Conservation (phyloP, 2,888 invertebrate species). For the Notodonta ziczac region DNA sequence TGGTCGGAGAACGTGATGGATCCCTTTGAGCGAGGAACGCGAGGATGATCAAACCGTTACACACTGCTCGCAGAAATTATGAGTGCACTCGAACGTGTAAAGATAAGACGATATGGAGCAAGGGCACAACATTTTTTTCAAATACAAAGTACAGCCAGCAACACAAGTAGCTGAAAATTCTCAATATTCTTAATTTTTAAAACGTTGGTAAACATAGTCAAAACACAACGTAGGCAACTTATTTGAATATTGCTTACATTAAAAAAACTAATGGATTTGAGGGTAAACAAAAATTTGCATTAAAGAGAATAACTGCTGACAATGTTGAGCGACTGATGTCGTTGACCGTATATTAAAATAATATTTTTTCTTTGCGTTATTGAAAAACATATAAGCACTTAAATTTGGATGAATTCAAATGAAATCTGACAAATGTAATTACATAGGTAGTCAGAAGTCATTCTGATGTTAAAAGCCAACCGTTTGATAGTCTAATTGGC, state of each 20-base stretch:
- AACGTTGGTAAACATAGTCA: no score
- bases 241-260: no score
- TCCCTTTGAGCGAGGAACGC: constrained; percentile 53
- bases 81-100: constrained; percentile 60
- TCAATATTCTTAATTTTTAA: no score
- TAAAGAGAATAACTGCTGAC: no score
- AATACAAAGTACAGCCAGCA: not conserved
- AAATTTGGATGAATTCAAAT: not conserved
- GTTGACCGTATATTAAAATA: no score
- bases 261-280: no score
- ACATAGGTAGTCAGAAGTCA: constrained; percentile 34
- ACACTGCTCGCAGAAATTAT: constrained; percentile 56
- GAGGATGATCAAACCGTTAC: constrained; percentile 58
- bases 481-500: constrained; percentile 46
- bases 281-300: no score
- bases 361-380: no score
- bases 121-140: constrained; percentile 1
- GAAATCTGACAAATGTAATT: constrained; percentile 21
- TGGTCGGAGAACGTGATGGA: constrained; percentile 52
- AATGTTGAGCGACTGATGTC: no score
- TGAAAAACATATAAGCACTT: not conserved
- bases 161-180: no score
- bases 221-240: no score
- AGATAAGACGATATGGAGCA: constrained; percentile 49
- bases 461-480: constrained; percentile 37